Evolutionary conservation across 2,113 vertebrate genomes (phyloP), one percentile per base, ranked within the genome.

Genomic region (Micromys minutus): DNA sequence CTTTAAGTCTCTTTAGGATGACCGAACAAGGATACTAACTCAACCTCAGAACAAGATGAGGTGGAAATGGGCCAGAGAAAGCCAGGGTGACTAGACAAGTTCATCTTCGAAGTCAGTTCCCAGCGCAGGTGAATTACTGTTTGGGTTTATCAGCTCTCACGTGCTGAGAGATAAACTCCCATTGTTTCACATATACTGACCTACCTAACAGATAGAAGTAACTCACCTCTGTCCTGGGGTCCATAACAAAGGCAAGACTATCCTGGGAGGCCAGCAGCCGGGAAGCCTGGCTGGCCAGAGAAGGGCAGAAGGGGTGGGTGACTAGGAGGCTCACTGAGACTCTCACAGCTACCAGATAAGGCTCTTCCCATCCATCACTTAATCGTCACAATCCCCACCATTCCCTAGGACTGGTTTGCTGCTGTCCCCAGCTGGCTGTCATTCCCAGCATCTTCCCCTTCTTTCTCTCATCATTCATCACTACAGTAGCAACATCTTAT

Each of bases 341-440:
- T 92, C 84, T 75, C 59, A 19, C 17, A 94, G 72, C 81, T 13
- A 88, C 72, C 50, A 94, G 75, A 93, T 34, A 90, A 91, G 50
- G 26, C 31, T 57, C 45, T 29, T 29, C 15, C 90, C 39, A 47
- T 69, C 12, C 3, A 79, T 83, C 81, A 24, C 34, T 55, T 59
- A 92, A 2, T 36, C 74, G 93, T 15, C 77, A 74, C 69, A 52
- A 52, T 79, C 61, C 36, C 59, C 26, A 12, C 80, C 22, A 26
- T 55, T 34, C 59, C 69, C 87, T 36, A 63, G 2, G 55, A 72
- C 55, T 87, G 79, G 45, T 8, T 69, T 74, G 12, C 81, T 74
- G 12, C 81, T 88, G 13, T 63, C 72, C 50, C 72, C 67, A 52
- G 50, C 57, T 26, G 47, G 24, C 39, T 59, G 2, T 47, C 26